Evolutionary conservation across 2,888 invertebrate genomes (phyloP).

Genomic region (Apodemia duryi): DNA sequence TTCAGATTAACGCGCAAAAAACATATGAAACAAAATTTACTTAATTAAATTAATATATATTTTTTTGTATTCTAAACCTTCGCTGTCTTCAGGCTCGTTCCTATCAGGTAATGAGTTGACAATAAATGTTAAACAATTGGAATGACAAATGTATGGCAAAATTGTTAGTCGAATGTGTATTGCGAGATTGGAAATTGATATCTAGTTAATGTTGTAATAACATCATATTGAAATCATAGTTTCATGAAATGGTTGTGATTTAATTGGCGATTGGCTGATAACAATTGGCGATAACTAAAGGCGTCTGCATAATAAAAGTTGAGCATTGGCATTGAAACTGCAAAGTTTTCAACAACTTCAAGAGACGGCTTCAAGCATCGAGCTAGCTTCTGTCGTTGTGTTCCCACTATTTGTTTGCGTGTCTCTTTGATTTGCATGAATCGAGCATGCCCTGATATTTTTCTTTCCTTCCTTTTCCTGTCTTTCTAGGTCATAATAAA

Average conservation of each 20-base stretch:
- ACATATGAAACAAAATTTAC: constrained; percentile 28
- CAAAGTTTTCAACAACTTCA: constrained; percentile 3
- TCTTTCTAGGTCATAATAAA: constrained; percentile 40
- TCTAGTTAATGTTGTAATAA: constrained; percentile 67
- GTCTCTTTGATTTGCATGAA: constrained; percentile 76
- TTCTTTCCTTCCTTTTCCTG: constrained; percentile 48
- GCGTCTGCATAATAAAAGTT: constrained; percentile 9
- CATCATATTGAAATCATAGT: constrained; percentile 46
- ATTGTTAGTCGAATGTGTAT: constrained; percentile 68
- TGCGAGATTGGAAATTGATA: constrained; percentile 47
- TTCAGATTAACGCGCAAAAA: constrained; percentile 10
- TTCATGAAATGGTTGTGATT: constrained; percentile 38
- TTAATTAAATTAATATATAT: constrained; percentile 81
- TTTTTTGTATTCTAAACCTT: constrained; percentile 80
- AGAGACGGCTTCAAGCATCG: constrained; percentile 55
- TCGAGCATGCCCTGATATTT: constrained; percentile 68
- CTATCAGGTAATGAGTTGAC: constrained; percentile 88
- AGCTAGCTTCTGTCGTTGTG: constrained; percentile 71
- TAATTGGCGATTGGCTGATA: constrained; percentile 58
- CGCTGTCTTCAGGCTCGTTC: constrained; percentile 90
- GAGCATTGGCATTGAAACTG: constrained; percentile 13
- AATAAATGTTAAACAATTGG: constrained; percentile 68
- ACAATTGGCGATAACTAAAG: background rate
- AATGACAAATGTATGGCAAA: constrained; percentile 76
- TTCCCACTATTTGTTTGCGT: constrained; percentile 73